Evolutionary conservation across 1,140 invertebrate genomes (phyloP), one percentile per base, ranked within the genome.

Genomic region (Mactra quadrangularis): DNA sequence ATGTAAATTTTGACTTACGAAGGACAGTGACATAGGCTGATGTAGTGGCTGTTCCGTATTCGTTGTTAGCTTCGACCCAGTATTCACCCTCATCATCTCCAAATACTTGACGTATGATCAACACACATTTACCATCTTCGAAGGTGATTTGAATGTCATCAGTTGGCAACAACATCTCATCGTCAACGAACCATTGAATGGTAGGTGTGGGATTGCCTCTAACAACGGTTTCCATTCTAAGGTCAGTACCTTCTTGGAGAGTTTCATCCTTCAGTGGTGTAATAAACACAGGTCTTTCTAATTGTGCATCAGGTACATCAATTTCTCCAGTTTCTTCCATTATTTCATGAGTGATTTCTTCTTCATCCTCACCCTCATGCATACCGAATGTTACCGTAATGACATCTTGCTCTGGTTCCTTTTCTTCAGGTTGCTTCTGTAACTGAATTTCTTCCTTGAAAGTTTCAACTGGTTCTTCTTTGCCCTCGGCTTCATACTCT

Each of bases 81-180:
- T 93, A 93, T 76, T 90, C 88, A 25, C 91, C 93, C 83, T 90
- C 88, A 83, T 93, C 92, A 78, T 92, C 91, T 9, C 89, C 81
- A 53, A 92, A 90, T 7, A 91, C 89, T 41, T 92, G 88, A 13
- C 77, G 62, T n/a, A 93, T 89, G n/a, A 86, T 84, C 33, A 93
- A 82, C 25, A 86, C 76, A 53, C 89, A 89, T 29, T 74, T 85
- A 25, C 87, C 84, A 35, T 89, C 75, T 27, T 90, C 86, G 53
- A 88, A 87, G 7, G 86, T 87, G 31, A 93, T 87, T 31, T 90
- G 83, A 57, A 91, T 88, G 53, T 90, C 91, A 35, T 90, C 88
- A 29, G 88, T 87, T 59, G 89, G 86, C 27, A 77, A 75, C 33
- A 93, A 82, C 47, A 89, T 85, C 55, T 89, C 87, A 47, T 91